These are phyloP conservation scores for Yponomeuta plumbellus DNA, from an alignment of 2,888 invertebrate genomes.

Conservation along the genomic window DNA sequence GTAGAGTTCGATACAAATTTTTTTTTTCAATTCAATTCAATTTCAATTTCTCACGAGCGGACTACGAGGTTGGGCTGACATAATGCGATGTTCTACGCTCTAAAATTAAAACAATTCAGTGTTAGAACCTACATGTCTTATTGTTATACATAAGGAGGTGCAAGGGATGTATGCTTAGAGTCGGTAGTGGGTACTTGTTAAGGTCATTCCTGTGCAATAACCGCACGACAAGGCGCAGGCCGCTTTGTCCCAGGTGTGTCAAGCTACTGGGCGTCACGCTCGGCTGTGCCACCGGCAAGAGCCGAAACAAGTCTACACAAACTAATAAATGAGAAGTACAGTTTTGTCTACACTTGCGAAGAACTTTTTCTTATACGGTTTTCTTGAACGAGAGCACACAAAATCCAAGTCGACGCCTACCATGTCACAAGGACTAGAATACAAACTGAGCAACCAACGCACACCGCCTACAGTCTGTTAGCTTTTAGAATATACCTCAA, in stretches of 20 bases:
- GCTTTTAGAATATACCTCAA: no score
- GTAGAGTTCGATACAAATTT: no score
- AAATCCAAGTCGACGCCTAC: no score
- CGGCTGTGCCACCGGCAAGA: conserved; percentile 1
- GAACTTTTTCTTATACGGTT: no score
- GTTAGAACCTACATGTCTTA: not conserved
- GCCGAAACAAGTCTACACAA: not conserved
- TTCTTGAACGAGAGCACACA: no score
- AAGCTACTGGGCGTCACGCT: not conserved
- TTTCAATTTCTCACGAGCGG: no score
- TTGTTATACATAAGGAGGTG: not conserved
- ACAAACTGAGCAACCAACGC: no score
- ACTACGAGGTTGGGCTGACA: no score
- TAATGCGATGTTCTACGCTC: no score
- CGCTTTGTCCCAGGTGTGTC: not conserved
- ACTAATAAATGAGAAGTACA: not conserved
- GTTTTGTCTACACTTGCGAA: not conserved
- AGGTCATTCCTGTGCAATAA: conserved; percentile 1
- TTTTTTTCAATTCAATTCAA: no score
- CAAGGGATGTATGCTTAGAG: not conserved
- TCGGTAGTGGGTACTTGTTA: not conserved
- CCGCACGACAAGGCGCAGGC: not conserved
- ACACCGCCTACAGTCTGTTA: no score
- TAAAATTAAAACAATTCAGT: not conserved
- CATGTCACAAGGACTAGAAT: no score